phyloP scores from a whole-genome alignment of 37 sponge, comb jelly and placozoan species.

The Oopsacas minuta region DNA sequence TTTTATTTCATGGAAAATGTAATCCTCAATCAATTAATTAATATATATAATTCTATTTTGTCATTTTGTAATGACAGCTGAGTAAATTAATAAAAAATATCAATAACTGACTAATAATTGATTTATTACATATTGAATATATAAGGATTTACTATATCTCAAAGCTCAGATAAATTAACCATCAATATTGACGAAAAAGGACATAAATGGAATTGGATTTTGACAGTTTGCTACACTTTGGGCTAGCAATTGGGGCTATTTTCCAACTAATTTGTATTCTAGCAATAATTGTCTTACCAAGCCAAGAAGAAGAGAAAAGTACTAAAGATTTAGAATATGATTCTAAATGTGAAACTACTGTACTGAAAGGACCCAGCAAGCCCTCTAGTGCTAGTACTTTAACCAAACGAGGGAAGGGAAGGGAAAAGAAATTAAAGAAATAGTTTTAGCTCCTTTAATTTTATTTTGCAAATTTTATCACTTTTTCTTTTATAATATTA shows the following conservation, averaged over 20 bases:
- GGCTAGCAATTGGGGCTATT: slow-evolving; percentile 35
- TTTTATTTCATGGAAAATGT: not conserved
- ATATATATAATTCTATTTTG: not conserved
- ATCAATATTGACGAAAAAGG: not conserved
- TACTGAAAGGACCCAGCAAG: not conserved
- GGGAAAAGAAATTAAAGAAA: slow-evolving; percentile 14
- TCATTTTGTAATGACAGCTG: not conserved
- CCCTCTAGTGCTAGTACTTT: not conserved
- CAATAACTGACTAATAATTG: not conserved
- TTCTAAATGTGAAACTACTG: not conserved
- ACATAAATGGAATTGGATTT: slow-evolving; percentile 17
- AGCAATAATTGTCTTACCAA: slow-evolving; percentile 39
- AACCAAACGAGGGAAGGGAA: not conserved
- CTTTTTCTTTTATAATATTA: not conserved
- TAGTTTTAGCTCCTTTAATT: not conserved
- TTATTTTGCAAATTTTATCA: not conserved
- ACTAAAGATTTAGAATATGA: not conserved
- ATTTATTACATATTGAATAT: not conserved
- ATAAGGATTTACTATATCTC: not conserved
- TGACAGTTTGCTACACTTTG: slow-evolving; percentile 39
- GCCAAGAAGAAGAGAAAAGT: not conserved
- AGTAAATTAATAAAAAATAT: not conserved
- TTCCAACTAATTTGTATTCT: slow-evolving; percentile 42
- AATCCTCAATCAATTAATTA: not conserved
- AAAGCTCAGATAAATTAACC: not conserved